phyloP scores from a whole-genome alignment of 37 sponge, comb jelly and placozoan species.

The Mnemiopsis leidyi region DNA sequence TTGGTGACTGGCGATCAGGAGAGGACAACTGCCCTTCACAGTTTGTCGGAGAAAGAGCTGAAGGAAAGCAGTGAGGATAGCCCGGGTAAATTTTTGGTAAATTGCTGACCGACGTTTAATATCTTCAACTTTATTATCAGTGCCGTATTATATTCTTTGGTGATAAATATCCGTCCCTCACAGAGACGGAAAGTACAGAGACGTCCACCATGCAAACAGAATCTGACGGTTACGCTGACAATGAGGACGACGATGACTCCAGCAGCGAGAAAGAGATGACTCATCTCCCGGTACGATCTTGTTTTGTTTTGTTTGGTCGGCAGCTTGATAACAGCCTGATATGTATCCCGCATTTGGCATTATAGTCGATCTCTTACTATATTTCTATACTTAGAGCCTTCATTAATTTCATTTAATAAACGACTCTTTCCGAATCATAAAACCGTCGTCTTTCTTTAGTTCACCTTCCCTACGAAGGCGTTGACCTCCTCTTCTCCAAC shows the following conservation, averaged over 20 bases:
- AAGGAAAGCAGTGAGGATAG: not conserved
- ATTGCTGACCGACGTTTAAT: no score
- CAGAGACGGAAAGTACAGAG: not conserved
- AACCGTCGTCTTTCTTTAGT: not conserved
- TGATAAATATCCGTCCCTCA: no score
- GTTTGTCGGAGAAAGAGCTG: conserved; percentile 8
- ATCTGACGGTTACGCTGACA: not conserved
- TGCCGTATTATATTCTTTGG: no score
- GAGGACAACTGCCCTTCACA: not conserved
- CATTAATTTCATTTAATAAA: not conserved
- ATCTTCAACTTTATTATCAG: no score
- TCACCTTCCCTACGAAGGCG: not conserved
- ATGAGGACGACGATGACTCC: not conserved
- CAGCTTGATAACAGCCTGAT: no score
- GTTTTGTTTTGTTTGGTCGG: no score
- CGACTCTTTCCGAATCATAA: not conserved
- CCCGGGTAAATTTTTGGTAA: not conserved
- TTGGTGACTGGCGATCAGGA: not conserved
- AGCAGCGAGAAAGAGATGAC: no score
- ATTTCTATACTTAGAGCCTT: no score
- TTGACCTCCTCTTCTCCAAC: not conserved
- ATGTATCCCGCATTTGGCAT: no score
- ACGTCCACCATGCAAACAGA: no score
- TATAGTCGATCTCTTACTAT: no score
- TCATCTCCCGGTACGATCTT: no score